Conservation (phyloP, 2,888 invertebrate genomes). For the Megamerina dolium region DNA sequence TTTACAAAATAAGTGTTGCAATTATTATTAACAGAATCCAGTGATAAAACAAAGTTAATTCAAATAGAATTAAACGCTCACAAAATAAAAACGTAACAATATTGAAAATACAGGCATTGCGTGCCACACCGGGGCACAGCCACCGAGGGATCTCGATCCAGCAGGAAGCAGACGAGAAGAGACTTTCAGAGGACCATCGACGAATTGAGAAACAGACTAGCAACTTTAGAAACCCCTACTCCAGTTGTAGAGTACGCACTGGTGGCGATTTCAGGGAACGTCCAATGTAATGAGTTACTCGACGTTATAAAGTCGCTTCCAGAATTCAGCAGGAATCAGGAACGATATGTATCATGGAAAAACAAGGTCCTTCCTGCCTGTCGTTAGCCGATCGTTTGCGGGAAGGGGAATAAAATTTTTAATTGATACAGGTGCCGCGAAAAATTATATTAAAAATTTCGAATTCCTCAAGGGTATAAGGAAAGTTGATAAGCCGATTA, state of each 20-base stretch:
- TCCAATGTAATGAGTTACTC: background rate
- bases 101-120: too few species aligned
- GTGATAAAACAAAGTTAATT: too few species aligned
- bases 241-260: background rate
- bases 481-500: background rate
- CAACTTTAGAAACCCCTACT: constrained; percentile 3
- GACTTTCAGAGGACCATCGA: background rate
- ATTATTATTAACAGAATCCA: too few species aligned
- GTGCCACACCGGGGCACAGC: too few species aligned
- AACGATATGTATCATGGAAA: constrained; percentile 4
- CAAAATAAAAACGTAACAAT: too few species aligned
- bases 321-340: background rate
- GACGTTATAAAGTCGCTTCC: too few species aligned
- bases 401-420: too few species aligned
- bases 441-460: constrained; percentile 7
- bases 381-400: constrained; percentile 5
- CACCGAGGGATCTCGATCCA: too few species aligned
- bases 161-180: background rate
- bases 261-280: background rate
- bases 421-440: too few species aligned
- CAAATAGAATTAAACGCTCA: too few species aligned
- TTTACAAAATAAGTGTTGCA: too few species aligned
- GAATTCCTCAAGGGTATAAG: background rate
- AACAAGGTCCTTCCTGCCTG: constrained; percentile 8
- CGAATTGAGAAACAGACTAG: too few species aligned